phyloP scores from a whole-genome alignment of 1,140 invertebrate genomes.

The Oryzaephilus surinamensis region DNA sequence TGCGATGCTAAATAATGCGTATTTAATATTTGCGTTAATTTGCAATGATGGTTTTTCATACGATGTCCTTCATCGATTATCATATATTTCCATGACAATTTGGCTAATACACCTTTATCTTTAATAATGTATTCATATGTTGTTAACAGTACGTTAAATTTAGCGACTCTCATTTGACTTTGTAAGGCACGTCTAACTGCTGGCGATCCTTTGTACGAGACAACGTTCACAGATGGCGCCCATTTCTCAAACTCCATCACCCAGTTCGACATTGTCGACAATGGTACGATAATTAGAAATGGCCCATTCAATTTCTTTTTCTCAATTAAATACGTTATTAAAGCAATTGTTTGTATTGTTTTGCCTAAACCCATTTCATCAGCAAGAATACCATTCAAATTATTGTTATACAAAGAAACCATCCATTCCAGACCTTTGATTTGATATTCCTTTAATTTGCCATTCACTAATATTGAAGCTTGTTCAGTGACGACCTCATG shows the following conservation, averaged over 20 bases:
- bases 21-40: conserved; percentile 92
- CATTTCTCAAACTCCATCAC: conserved; percentile 97
- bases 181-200: conserved; percentile 73
- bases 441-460: conserved; percentile 90
- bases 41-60: conserved; percentile 99
- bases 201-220: conserved; percentile 93
- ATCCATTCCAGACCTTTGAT: conserved; percentile 97
- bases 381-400: conserved; percentile 92
- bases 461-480: conserved; percentile 86
- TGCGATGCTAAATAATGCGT: conserved; percentile 94
- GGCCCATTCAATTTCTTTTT: conserved; percentile 96
- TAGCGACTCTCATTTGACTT: conserved; percentile 78
- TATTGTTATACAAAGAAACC: conserved; percentile 97
- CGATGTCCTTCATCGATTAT: conserved; percentile 99
- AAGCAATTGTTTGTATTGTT: conserved; percentile 91
- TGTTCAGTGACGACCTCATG: conserved; percentile 90
- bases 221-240: conserved; percentile 88
- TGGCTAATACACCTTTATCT: conserved; percentile 92
- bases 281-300: conserved; percentile 92
- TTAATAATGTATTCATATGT: conserved; percentile 99
- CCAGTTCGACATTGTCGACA: conserved; percentile 98
- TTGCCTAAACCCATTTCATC: conserved; percentile 98
- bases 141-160: conserved; percentile 95
- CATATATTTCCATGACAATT: conserved; percentile 98
- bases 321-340: conserved; percentile 97